These are phyloP conservation scores for Gorilla gorilla DNA, from an alignment of 2,113 vertebrate genomes.

Conservation along the genomic window DNA sequence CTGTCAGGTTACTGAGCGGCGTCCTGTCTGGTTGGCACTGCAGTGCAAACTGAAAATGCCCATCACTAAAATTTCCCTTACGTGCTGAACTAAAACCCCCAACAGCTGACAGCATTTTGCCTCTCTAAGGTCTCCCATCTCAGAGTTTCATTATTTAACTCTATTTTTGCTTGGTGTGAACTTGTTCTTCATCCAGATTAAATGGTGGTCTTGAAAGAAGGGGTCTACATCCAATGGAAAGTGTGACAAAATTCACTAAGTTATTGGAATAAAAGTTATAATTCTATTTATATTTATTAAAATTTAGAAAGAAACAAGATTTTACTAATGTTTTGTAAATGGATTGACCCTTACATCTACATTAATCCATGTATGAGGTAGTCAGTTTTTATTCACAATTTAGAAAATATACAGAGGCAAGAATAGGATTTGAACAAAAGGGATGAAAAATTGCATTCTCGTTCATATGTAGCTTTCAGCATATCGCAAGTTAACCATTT, in stretches of 20 bases:
- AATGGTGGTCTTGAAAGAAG: neutral
- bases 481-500: neutral
- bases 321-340: neutral
- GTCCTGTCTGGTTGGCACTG: neutral
- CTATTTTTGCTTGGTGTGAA: neutral
- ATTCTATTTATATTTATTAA: neutral
- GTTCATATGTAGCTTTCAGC: neutral
- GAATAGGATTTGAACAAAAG: neutral
- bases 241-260: neutral
- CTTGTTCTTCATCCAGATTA: neutral
- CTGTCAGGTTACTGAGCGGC: neutral
- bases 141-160: neutral
- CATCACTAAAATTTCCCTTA: neutral
- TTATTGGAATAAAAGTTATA: neutral
- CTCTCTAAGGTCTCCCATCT: neutral
- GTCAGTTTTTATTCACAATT: slow-evolving; percentile 1
- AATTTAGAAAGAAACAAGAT: slow-evolving; percentile 9
- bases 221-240: neutral
- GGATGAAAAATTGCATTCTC: neutral
- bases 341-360: neutral
- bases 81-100: neutral
- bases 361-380: neutral
- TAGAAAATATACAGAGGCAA: neutral
- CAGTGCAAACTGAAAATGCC: neutral
- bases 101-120: neutral